These are phyloP conservation scores for Drosophila busckii DNA, from an alignment of 1,140 invertebrate species.

Conservation along the genomic window DNA sequence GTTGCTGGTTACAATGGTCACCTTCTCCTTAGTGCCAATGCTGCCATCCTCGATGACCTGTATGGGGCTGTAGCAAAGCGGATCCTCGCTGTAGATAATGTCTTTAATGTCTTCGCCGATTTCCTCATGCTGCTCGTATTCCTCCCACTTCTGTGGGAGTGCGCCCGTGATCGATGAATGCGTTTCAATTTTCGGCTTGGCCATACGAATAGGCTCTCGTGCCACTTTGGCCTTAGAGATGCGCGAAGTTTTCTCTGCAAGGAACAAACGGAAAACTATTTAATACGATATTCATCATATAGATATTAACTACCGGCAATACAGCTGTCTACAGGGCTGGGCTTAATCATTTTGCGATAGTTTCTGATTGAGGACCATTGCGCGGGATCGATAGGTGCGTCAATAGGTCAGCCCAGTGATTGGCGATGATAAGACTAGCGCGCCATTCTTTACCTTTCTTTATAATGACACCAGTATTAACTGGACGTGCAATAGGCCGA, in stretches of 20 bases:
- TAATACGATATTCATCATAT: constrained; percentile 24
- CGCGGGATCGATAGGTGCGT: constrained; percentile 50
- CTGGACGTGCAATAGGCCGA: constrained; percentile 2
- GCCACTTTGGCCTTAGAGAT: constrained; percentile 49
- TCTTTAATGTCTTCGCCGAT: constrained; percentile 62
- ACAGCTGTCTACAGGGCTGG: constrained; percentile 44
- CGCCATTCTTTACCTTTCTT: constrained; percentile 50
- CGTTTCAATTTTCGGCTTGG: constrained; percentile 49
- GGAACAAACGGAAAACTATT: constrained; percentile 9
- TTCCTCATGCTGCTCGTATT: constrained; percentile 61
- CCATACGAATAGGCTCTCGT: constrained; percentile 42
- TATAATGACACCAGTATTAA: constrained; percentile 35
- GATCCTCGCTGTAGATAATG: constrained; percentile 64
- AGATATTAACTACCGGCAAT: constrained; percentile 23
- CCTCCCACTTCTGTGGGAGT: constrained; percentile 63
- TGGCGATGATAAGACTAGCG: constrained; percentile 15
- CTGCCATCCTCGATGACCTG: constrained; percentile 60
- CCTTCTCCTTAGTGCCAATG: constrained; percentile 38
- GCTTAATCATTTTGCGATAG: constrained; percentile 42
- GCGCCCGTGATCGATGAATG: constrained; percentile 38
- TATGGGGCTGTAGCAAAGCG: constrained; percentile 64
- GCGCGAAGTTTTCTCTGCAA: constrained; percentile 59
- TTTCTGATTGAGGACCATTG: constrained; percentile 39
- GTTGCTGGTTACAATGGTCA: constrained; percentile 29
- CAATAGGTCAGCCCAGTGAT: constrained; percentile 29